Base-by-base conservation (phyloP, 2,113 vertebrate species). In the Hyaena hyaena region DNA sequence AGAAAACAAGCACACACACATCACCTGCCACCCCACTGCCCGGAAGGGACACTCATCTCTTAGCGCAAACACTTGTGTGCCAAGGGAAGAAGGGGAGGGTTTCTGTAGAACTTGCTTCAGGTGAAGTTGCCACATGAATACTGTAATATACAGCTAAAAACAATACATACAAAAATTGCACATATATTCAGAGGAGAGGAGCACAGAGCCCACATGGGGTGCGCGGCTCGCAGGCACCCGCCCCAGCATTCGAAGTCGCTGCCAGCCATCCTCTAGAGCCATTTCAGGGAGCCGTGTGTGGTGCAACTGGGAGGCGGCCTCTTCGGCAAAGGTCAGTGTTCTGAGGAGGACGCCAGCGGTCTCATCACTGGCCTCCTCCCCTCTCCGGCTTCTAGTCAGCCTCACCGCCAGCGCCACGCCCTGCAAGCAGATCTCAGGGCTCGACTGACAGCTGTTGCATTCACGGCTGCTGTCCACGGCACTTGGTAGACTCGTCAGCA, bases 151-250 rank as follows among this genome's bases (percentile, higher is more conserved):
- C 98, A 98, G 98, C 98, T 99, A 96, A 97, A 98, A 98, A 98
- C 98, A 98, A 98, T 98, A 99, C 98, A 98, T 98, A 98, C 90
- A 98, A 98, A 98, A 98, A 99, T 99, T 99, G 99, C 99, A 99
- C 99, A 98, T 99, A 97, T 98, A 99, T 99, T 99, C 99, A 95
- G 95, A 98, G 96, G 90, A 98, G 97, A 98, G 96, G 98, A 98
- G 98, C 96, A 97, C 84, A 92, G 98, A 97, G 98, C 98, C 81
- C n/a, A 89, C 15, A 81, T 81, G 94, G 58, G 63, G 96, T 90
- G 97, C 86, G 93, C 88, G 93, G 92, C 97, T 96, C 97, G 95
- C 89, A 95, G 96, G 66, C 69, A 90, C 97, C 92, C 1, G 0
- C 28, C 76, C 93, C 73, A 81, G 86, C 96, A 50, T 53, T 91